Evolutionary conservation across 2,113 vertebrate species (phyloP).

Genomic region (Cnemophilus loriae): DNA sequence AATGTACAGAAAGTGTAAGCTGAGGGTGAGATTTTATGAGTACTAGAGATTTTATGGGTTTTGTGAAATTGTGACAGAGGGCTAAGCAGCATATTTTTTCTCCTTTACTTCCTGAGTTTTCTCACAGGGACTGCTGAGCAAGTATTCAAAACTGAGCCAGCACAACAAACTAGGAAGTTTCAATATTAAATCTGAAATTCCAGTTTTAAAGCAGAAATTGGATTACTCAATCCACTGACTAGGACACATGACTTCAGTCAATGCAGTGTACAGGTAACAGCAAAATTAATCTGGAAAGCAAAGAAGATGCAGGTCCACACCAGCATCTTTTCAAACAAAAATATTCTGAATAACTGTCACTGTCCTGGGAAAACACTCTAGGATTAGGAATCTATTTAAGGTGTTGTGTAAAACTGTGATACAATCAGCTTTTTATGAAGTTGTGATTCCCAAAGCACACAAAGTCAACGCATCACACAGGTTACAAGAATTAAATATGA

Average conservation of each 20-base stretch:
- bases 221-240: not conserved
- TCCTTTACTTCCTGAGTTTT: not conserved
- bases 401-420: not conserved
- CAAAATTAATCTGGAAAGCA: not conserved
- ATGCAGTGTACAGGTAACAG: not conserved
- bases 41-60: not conserved
- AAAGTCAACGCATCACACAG: fast-evolving
- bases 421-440: not conserved
- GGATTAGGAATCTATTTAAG: not conserved
- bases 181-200: not conserved
- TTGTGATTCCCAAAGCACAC: not conserved
- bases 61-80: not conserved
- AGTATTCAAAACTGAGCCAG: not conserved
- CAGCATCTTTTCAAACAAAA: not conserved
- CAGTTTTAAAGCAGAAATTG: not conserved
- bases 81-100: not conserved
- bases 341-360: not conserved
- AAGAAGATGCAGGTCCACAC: not conserved
- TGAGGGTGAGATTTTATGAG: not conserved
- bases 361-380: not conserved
- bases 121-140: not conserved
- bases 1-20: not conserved
- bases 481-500: not conserved
- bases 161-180: not conserved
- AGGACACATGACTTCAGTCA: not conserved